Percentiles rank a stretch among this genome's conserved stretches.
Conservation (phyloP, 1,140 invertebrate species). For the Drosophila cardini region DNA sequence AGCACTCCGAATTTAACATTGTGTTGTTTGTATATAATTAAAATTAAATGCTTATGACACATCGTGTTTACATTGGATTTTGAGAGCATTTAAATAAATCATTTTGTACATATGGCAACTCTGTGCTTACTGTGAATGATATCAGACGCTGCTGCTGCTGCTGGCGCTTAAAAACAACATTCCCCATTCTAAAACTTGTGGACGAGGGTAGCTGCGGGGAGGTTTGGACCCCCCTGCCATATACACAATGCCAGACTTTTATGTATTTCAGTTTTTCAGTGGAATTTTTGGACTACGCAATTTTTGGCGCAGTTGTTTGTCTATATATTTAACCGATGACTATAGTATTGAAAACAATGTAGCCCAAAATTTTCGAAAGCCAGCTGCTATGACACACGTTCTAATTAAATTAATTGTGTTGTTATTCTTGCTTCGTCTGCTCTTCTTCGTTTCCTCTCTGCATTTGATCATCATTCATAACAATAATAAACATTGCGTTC, state of each 20-base stretch:
- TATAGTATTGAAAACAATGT: slow-evolving; percentile 46
- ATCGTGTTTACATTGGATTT: slow-evolving; percentile 36
- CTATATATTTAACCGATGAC: slow-evolving; percentile 61
- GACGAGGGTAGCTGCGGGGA: not conserved
- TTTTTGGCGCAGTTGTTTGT: slow-evolving; percentile 33
- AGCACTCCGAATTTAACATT: slow-evolving; percentile 18
- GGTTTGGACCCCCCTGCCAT: not conserved
- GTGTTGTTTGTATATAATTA: slow-evolving; percentile 32
- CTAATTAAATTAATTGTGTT: slow-evolving; percentile 57
- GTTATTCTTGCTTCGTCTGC: slow-evolving; percentile 7
- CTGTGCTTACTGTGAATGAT: slow-evolving; percentile 58
- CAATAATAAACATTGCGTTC: slow-evolving; percentile 27
- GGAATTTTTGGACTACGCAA: slow-evolving; percentile 69
- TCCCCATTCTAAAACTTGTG: slow-evolving; percentile 32
- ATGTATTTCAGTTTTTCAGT: slow-evolving; percentile 47
- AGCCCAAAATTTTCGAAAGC: slow-evolving; percentile 63
- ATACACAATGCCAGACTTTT: slow-evolving; percentile 48
- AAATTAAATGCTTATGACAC: slow-evolving; percentile 45
- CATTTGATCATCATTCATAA: slow-evolving; percentile 49
- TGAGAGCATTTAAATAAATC: slow-evolving; percentile 20
- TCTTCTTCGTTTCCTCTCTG: not conserved
- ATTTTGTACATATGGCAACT: slow-evolving; percentile 60
- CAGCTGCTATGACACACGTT: slow-evolving; percentile 48
- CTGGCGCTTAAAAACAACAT: slow-evolving; percentile 68
- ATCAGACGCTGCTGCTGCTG: slow-evolving; percentile 39